phyloP scores from a whole-genome alignment of 2,888 invertebrate genomes.

The Lordiphosa andalusiaca region DNA sequence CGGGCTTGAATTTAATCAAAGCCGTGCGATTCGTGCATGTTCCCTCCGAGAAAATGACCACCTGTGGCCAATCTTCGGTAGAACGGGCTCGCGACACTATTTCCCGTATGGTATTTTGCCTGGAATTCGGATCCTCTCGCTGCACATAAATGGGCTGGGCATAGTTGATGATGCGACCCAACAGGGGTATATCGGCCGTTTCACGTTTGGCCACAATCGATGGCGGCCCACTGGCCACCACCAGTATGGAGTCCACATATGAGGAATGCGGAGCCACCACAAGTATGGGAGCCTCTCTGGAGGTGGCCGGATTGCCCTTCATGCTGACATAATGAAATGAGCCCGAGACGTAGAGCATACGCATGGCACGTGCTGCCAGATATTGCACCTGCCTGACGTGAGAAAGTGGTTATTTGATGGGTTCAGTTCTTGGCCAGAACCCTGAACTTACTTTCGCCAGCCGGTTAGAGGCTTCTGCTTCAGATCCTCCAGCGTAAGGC shows the following conservation, averaged over 20 bases:
- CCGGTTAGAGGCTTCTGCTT: conserved; percentile 89
- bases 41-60: conserved; percentile 97
- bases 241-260: conserved; percentile 93
- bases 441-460: conserved; percentile 90
- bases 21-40: conserved; percentile 97
- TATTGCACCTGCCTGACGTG: conserved; percentile 82
- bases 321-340: conserved; percentile 91
- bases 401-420: not conserved
- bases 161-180: conserved; percentile 96
- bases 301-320: conserved; percentile 85
- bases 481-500: conserved; percentile 89
- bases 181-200: conserved; percentile 89
- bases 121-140: conserved; percentile 94
- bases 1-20: conserved; percentile 93
- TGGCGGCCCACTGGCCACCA: conserved; percentile 90
- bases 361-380: conserved; percentile 86
- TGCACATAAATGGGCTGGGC: conserved; percentile 97
- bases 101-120: conserved; percentile 93
- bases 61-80: conserved; percentile 92
- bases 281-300: conserved; percentile 90
- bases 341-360: conserved; percentile 88
- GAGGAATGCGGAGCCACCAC: conserved; percentile 95
- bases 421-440: not conserved
- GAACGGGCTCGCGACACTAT: conserved; percentile 92
- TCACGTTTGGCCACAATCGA: conserved; percentile 95